Evolutionary conservation across 2,797 vertebrate species (phyloP).

Genomic region (Gephyroberyx darwinii): DNA sequence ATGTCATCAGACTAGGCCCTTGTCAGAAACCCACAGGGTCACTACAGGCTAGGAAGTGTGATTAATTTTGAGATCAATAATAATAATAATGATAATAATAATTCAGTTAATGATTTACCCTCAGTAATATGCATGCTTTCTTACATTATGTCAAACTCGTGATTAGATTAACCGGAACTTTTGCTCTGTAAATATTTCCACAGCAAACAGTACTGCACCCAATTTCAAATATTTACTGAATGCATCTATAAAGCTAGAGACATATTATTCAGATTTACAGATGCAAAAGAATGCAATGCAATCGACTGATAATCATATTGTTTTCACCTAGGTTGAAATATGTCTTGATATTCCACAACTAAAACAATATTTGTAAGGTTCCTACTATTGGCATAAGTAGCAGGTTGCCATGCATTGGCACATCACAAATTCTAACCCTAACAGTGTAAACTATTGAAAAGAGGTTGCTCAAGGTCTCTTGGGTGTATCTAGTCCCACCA

Average conservation of each 20-base stretch:
- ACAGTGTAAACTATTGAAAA: conserved; percentile 24
- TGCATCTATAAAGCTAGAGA: conserved; percentile 46
- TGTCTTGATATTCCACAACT: neutral
- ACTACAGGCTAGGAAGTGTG: neutral
- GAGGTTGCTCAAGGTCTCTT: conserved; percentile 57
- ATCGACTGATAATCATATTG: neutral
- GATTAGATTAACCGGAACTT: conserved; percentile 70
- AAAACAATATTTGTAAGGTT: neutral
- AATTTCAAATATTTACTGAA: conserved; percentile 80
- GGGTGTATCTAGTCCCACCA: conserved; percentile 46
- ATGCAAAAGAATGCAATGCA: neutral
- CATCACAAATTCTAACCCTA: neutral
- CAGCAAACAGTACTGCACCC: conserved; percentile 77
- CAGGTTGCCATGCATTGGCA: conserved; percentile 32
- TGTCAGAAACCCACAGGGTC: neutral
- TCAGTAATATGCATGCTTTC: conserved; percentile 3
- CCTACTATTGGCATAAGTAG: conserved; percentile 12
- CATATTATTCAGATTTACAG: conserved; percentile 21
- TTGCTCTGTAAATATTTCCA: conserved; percentile 69
- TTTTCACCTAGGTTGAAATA: neutral
- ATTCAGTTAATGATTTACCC: neutral
- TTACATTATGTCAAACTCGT: conserved; percentile 35
- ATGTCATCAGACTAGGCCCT: neutral
- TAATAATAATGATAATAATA: neutral
- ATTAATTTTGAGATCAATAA: neutral